Base-by-base conservation (phyloP, 2,888 invertebrate genomes). In the Drosophila diplacantha region DNA sequence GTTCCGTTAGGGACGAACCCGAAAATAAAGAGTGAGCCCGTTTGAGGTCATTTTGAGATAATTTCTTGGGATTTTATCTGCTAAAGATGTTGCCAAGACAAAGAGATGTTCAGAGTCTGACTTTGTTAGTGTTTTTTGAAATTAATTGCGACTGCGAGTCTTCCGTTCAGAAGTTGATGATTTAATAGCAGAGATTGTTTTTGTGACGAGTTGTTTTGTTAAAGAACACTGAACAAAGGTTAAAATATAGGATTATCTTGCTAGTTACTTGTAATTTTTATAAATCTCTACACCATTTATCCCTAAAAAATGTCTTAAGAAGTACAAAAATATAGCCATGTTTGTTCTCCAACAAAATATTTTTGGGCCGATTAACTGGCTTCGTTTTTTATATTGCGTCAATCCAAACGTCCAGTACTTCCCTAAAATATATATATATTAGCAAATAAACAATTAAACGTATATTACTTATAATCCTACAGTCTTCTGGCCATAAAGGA, bases 1-100 rank as follows among this genome's bases (percentile, higher is more conserved):
- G 51, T 63, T 61, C 61, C 61, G 61, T 61, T 61, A 63, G 64
- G 41, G 51, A 22, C 31, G 8, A 22, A 18, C 26, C 34, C 32
- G 29, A 47, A 39, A 34, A 16, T 8, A 34, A 39, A 34, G 26
- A n/a, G 18, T 26, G 12, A 18, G 34, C 12, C 46, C 59, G 20
- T 26, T 58, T 35, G 63, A 35, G 61, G 63, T 61, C 12, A 56
- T 56, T 31, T 51, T 26, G 2, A 35, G 49, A 37, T 18, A 22
- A 34, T 51, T 51, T 41, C 34, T 22, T 7, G 39, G 41, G 34
- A 41, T 12, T 51, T 39, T 8, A 47, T 22, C 39, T 39, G 37
- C 3, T 12, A 0, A 20, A 16, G 57, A 56, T 56, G 26, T 56
- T 14, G 26, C 24, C 18, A 32, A 18, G 31, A 31, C 14, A 24